Evolutionary conservation across 2,797 vertebrate species (phyloP).

Genomic region (Muscicapa striata): DNA sequence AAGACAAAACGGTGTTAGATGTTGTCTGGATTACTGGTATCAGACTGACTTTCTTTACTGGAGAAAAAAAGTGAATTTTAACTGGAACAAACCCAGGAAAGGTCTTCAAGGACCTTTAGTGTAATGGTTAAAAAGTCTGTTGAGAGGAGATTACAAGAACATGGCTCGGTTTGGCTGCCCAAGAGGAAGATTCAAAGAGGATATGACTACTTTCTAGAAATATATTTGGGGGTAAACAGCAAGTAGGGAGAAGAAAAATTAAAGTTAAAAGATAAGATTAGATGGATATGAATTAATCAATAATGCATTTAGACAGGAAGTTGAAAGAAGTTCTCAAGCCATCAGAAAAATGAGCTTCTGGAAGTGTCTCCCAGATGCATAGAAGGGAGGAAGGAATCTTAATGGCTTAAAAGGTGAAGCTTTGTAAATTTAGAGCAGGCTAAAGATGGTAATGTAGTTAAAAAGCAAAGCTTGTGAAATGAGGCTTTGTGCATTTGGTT

Average conservation of each 20-base stretch:
- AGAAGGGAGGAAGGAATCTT: background rate
- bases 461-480: background rate
- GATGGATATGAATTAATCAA: conserved; percentile 24
- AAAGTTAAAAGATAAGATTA: background rate
- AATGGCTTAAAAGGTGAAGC: background rate
- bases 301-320: conserved; percentile 14
- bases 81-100: background rate
- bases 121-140: background rate
- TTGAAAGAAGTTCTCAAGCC: background rate
- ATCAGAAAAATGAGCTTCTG: background rate
- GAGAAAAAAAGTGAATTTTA: background rate
- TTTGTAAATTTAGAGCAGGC: background rate
- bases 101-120: background rate
- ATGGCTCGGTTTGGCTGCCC: background rate
- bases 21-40: background rate
- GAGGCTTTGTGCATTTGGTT: background rate
- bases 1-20: background rate
- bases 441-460: background rate
- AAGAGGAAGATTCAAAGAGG: background rate
- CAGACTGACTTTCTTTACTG: background rate
- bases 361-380: background rate
- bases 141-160: background rate
- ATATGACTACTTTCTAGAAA: conserved; percentile 13
- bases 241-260: background rate
- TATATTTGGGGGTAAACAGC: background rate